Evolutionary conservation across 2,797 vertebrate species (phyloP).

Genomic region (Aphelocoma californica): DNA sequence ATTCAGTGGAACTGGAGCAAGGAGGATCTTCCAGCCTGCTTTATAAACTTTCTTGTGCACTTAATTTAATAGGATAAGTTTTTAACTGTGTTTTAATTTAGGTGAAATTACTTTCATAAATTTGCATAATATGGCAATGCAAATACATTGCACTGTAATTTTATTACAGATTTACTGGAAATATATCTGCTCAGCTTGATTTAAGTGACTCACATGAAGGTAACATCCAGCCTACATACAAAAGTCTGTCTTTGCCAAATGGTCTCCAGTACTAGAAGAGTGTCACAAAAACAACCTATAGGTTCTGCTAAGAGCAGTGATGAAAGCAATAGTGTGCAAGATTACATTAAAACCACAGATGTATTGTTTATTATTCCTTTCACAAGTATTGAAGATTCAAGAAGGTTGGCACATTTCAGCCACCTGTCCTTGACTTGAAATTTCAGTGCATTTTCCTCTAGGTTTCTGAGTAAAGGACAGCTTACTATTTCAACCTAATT

Average conservation of each 20-base stretch:
- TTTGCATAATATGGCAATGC: conserved; percentile 32
- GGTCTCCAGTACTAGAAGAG: not conserved
- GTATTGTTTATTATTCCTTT: not conserved
- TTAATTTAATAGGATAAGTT: not conserved
- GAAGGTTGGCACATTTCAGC: not conserved
- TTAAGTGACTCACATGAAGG: conserved; percentile 9
- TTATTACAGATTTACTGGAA: conserved; percentile 49
- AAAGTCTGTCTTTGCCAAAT: not conserved
- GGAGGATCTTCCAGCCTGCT: not conserved
- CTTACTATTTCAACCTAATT: not conserved
- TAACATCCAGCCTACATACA: not conserved
- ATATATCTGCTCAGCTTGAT: not conserved
- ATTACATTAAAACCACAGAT: not conserved
- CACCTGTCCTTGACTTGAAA: not conserved
- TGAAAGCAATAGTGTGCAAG: not conserved
- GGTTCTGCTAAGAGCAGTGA: not conserved
- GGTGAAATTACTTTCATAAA: conserved; percentile 16
- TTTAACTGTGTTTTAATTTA: conserved; percentile 7
- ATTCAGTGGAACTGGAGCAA: not conserved
- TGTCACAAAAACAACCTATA: not conserved
- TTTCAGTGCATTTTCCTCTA: not conserved
- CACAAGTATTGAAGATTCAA: not conserved
- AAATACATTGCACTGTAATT: conserved; percentile 39
- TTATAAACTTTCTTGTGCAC: not conserved
- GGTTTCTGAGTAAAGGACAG: not conserved